Percentiles rank a stretch among this genome's conserved stretches.
Evolutionary conservation across 2,797 vertebrate genomes (phyloP).

Genomic region (Clarias fuscus): DNA sequence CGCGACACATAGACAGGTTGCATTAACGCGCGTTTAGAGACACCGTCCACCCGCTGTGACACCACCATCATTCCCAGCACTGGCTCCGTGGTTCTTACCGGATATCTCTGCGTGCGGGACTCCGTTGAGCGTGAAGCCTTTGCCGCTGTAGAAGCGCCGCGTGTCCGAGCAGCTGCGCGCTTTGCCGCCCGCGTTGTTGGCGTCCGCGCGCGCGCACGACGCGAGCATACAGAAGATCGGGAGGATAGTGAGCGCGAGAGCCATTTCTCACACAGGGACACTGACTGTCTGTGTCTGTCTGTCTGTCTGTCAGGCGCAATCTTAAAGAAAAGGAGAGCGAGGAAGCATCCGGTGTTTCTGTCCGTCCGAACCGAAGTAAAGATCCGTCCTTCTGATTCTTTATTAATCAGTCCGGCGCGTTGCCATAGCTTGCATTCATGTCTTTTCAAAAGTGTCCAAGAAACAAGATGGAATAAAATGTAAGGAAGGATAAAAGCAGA

Average conservation of each 20-base stretch:
- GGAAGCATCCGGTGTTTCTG: conserved; percentile 21
- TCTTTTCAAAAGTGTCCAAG: conserved; percentile 31
- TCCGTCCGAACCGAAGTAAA: conserved; percentile 1
- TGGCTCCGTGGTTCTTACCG: conserved; percentile 76
- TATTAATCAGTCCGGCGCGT: conserved; percentile 49
- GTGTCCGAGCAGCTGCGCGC: conserved; percentile 87
- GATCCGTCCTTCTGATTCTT: neutral
- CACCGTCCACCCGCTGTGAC: neutral
- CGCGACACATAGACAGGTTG: neutral
- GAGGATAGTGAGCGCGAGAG: conserved; percentile 46
- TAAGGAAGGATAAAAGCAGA: neutral
- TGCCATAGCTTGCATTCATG: conserved; percentile 49
- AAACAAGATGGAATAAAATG: neutral
- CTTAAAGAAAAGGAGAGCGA: conserved; percentile 16
- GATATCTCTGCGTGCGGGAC: conserved; percentile 92
- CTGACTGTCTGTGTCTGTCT: neutral
- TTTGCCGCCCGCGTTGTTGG: conserved; percentile 62
- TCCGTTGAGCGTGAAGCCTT: conserved; percentile 86
- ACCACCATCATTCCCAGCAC: neutral
- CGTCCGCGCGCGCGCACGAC: conserved; percentile 66
- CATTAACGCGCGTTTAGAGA: neutral
- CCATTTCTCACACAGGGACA: conserved; percentile 20
- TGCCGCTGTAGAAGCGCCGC: conserved; percentile 90
- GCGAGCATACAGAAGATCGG: conserved; percentile 55
- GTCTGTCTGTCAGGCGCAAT: neutral